Conservation (phyloP, 2,888 invertebrate species). For the Cremastobaeus sp. region DNA sequence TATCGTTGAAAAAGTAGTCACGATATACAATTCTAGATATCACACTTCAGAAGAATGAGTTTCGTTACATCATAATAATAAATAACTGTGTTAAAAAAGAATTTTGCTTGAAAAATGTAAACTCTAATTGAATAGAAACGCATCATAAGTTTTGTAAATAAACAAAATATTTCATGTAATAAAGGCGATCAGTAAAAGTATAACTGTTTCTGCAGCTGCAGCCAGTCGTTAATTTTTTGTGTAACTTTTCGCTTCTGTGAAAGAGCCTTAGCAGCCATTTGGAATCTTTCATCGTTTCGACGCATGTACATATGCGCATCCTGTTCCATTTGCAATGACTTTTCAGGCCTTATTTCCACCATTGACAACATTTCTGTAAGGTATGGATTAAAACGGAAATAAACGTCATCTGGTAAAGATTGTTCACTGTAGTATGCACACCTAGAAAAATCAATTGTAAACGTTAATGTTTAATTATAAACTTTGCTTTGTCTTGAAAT, state of each 20-base stretch:
- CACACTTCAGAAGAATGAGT: background rate
- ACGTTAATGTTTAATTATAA: too few species aligned
- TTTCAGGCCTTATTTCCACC: conserved; percentile 88
- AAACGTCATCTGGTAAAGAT: conserved; percentile 86
- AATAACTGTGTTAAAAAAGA: background rate
- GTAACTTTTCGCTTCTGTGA: conserved; percentile 73
- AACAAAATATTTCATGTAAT: background rate
- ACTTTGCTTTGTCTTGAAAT: background rate
- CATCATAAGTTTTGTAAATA: background rate
- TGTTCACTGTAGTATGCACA: conserved; percentile 87
- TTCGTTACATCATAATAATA: background rate
- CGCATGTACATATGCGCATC: conserved; percentile 90
- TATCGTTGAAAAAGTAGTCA: background rate
- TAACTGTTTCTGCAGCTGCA: conserved; percentile 76
- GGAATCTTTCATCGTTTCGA: conserved; percentile 88
- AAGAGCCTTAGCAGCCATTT: conserved; percentile 81
- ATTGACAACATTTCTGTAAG: conserved; percentile 88
- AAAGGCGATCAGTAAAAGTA: conserved; percentile 30
- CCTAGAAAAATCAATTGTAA: conserved; percentile 79
- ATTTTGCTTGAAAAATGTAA: background rate
- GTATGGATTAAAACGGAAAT: conserved; percentile 94
- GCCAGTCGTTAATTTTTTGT: conserved; percentile 79
- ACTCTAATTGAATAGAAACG: background rate
- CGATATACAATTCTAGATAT: background rate
- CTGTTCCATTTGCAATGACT: conserved; percentile 84